Percentiles rank a stretch among this genome's conserved stretches.
phyloP scores from a whole-genome alignment of 1,140 invertebrate species.

The Drosophila sturtevanti region DNA sequence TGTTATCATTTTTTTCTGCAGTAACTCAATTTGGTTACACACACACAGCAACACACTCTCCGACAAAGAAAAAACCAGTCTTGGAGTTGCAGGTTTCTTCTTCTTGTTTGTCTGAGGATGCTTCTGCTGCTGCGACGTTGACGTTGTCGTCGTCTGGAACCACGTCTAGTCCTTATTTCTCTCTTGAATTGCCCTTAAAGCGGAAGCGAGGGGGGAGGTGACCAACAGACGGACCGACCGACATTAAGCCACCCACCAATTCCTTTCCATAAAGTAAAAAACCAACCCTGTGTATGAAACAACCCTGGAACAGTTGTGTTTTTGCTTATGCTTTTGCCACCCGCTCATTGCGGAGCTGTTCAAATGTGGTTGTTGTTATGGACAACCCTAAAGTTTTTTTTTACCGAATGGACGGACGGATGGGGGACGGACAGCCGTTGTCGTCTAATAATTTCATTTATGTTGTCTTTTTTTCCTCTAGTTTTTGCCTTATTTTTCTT shows the following conservation, averaged over 20 bases:
- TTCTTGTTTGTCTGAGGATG: slow-evolving; percentile 20
- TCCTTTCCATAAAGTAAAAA: background rate
- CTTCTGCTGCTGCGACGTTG: background rate
- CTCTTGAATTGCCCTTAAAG: background rate
- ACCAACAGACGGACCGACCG: too few species aligned
- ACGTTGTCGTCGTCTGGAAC: slow-evolving; percentile 29
- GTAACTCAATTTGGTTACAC: background rate
- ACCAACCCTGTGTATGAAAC: slow-evolving; percentile 4
- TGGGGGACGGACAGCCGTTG: background rate
- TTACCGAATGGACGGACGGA: slow-evolving; percentile 8
- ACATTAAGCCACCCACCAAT: slow-evolving; percentile 4
- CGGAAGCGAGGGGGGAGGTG: background rate
- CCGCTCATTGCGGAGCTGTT: background rate
- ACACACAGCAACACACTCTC: slow-evolving; percentile 4
- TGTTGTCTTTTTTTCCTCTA: slow-evolving; percentile 24
- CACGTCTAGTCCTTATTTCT: slow-evolving; percentile 40
- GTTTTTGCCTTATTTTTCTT: slow-evolving; percentile 15
- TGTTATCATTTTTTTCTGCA: background rate
- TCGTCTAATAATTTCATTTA: slow-evolving; percentile 24
- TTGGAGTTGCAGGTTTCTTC: slow-evolving; percentile 43
- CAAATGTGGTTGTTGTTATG: background rate
- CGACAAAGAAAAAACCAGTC: slow-evolving; percentile 38
- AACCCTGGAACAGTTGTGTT: background rate
- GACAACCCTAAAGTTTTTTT: slow-evolving; percentile 26
- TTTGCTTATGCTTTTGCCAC: background rate